phyloP scores from a whole-genome alignment of 2,888 invertebrate genomes.

The Sinelater perroti region DNA sequence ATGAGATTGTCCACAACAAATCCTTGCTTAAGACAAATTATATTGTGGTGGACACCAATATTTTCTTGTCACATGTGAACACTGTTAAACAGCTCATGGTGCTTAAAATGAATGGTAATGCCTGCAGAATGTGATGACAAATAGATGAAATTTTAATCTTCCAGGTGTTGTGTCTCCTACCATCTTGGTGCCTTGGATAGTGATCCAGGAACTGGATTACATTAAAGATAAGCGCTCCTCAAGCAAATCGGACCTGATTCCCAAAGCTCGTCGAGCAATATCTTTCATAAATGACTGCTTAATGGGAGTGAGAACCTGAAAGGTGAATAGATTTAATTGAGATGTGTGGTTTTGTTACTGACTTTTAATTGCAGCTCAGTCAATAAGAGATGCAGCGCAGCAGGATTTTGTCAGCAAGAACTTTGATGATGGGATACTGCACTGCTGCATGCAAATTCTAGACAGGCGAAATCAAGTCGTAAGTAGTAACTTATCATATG shows the following conservation, averaged over 20 bases:
- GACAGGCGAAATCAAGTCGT: slow-evolving; percentile 17
- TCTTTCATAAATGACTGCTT: slow-evolving; percentile 65
- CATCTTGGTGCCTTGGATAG: slow-evolving; percentile 68
- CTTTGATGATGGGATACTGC: slow-evolving; percentile 69
- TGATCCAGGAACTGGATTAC: slow-evolving; percentile 67
- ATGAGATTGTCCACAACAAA: slow-evolving; percentile 14
- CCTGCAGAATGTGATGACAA: neutral
- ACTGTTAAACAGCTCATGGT: slow-evolving; percentile 56
- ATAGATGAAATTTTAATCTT: slow-evolving; percentile 18
- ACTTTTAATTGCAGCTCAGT: slow-evolving; percentile 62
- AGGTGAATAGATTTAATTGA: slow-evolving; percentile 54
- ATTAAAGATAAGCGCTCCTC: slow-evolving; percentile 59
- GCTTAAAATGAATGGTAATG: slow-evolving; percentile 28
- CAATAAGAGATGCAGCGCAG: slow-evolving; percentile 64
- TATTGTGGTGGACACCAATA: slow-evolving; percentile 64
- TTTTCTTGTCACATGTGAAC: slow-evolving; percentile 59
- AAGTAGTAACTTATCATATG: too few species aligned
- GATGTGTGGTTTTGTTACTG: neutral
- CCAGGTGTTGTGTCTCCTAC: slow-evolving; percentile 54
- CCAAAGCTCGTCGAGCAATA: slow-evolving; percentile 59
- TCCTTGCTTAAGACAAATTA: slow-evolving; percentile 45
- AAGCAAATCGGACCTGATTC: neutral
- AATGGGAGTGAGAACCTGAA: slow-evolving; percentile 61
- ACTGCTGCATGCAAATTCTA: slow-evolving; percentile 65
- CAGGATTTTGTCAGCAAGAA: slow-evolving; percentile 65